phyloP scores from a whole-genome alignment of 1,140 invertebrate species.

The Drosophila parvula region DNA sequence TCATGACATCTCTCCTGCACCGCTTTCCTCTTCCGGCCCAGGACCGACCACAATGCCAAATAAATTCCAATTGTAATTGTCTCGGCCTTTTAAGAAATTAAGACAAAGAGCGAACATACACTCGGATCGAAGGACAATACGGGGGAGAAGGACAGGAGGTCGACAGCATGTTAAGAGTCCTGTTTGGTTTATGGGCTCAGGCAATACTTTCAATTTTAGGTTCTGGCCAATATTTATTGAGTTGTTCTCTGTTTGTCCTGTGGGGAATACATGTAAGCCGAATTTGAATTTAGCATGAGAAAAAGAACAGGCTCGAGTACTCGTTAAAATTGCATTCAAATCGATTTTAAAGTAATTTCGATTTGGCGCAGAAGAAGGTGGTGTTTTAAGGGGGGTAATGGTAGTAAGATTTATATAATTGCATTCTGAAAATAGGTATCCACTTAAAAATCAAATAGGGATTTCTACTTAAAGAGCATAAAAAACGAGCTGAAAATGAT shows the following conservation, averaged over 20 bases:
- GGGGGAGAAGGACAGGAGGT: neutral
- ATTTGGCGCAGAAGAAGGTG: neutral
- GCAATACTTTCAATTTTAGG: slow-evolving; percentile 69
- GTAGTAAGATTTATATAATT: neutral
- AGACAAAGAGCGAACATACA: slow-evolving; percentile 31
- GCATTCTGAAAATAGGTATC: neutral
- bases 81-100: slow-evolving; percentile 53
- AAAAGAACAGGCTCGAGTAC: neutral
- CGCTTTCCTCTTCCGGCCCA: slow-evolving; percentile 4
- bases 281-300: slow-evolving; percentile 2
- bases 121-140: slow-evolving; percentile 16
- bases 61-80: slow-evolving; percentile 72
- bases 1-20: slow-evolving; percentile 30
- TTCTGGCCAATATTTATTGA: slow-evolving; percentile 59
- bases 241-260: slow-evolving; percentile 30
- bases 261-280: slow-evolving; percentile 20
- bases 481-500: neutral
- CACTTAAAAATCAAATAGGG: neutral
- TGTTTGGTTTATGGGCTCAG: slow-evolving; percentile 34
- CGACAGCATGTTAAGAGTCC: slow-evolving; percentile 5
- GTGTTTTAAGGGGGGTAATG: too few species aligned
- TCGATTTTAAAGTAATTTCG: slow-evolving; percentile 47
- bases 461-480: neutral
- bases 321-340: slow-evolving; percentile 52
- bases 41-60: slow-evolving; percentile 37